Evolutionary conservation across 2,797 vertebrate genomes (phyloP), one percentile per base, ranked within the genome.

Genomic region (Molossus alvarezi): DNA sequence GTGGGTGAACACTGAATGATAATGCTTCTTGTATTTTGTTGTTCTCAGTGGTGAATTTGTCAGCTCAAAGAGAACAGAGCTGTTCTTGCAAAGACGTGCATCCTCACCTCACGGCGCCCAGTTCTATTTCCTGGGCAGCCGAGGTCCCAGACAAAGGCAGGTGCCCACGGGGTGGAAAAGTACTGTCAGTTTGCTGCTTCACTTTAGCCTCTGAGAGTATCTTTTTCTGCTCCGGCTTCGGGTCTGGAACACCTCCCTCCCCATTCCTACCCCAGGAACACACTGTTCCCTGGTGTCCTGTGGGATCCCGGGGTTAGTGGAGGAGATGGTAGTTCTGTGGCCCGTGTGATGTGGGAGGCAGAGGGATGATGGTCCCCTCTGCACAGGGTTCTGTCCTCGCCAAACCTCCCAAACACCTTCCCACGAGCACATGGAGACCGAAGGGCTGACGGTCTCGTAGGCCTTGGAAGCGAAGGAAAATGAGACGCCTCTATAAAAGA

Each of bases 21-120:
- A 64, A 92, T 91, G 83, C 13, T 95, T 62, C 94, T 51, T 96
- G 57, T 65, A 37, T 85, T 96, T 37, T 71, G 1, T 88, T 90
- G 21, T 93, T 94, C 82, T 95, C 60, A 92, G 55, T 14, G 93
- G 89, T 67, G 92, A 91, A 58, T 71, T 29, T 20, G 17, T 86
- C 71, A 95, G 51, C 91, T 93, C 0, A 0, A 67, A 92, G 96
- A 41, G 91, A 96, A 73, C 1, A 13, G 80, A 72, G 45, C 65
- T 48, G 5, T 81, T 75, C 64, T 62, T 58, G 65, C 65, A 64
- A 81, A 60, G 33, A 69, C 13, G 10, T 11, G 4, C 13, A 55
- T 62, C 41, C 45, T 75, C 17, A 87, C 80, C 29, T 92, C 58
- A 20, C 0, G 1, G 37, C 17, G 17, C n/a, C 21, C 20, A 33